These are phyloP conservation scores for Tipula helvola DNA, from an alignment of 2,888 invertebrate genomes.

Conservation along the genomic window DNA sequence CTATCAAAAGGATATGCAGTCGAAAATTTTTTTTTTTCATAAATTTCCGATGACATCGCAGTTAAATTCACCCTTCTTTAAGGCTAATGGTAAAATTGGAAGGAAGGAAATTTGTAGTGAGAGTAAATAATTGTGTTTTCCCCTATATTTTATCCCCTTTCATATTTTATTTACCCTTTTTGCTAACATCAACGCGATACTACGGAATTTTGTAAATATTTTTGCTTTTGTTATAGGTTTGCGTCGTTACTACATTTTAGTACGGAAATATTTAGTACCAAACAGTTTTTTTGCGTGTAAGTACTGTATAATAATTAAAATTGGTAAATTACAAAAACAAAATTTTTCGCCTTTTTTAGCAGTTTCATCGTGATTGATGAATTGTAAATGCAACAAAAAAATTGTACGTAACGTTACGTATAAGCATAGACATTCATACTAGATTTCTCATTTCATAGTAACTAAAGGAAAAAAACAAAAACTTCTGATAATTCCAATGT, in stretches of 20 bases:
- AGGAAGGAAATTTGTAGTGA: neutral
- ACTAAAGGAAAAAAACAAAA: no score
- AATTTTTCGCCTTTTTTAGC: neutral
- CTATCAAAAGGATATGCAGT: neutral
- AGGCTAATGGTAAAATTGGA: neutral
- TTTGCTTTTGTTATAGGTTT: neutral
- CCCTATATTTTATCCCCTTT: neutral
- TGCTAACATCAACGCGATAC: neutral
- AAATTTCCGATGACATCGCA: neutral
- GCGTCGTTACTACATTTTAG: neutral
- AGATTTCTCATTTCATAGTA: no score
- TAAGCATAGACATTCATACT: no score
- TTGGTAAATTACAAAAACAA: neutral
- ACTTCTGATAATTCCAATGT: no score
- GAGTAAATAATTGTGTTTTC: neutral
- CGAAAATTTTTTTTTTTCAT: neutral
- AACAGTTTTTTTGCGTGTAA: neutral
- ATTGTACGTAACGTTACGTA: neutral
- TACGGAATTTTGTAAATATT: neutral
- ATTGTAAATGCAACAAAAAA: neutral
- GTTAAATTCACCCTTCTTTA: neutral
- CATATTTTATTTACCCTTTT: neutral
- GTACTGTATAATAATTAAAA: neutral
- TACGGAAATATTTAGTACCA: neutral
- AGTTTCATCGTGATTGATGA: neutral